Conservation (phyloP, 2,113 vertebrate genomes). For the Variabilichromis moorii region DNA sequence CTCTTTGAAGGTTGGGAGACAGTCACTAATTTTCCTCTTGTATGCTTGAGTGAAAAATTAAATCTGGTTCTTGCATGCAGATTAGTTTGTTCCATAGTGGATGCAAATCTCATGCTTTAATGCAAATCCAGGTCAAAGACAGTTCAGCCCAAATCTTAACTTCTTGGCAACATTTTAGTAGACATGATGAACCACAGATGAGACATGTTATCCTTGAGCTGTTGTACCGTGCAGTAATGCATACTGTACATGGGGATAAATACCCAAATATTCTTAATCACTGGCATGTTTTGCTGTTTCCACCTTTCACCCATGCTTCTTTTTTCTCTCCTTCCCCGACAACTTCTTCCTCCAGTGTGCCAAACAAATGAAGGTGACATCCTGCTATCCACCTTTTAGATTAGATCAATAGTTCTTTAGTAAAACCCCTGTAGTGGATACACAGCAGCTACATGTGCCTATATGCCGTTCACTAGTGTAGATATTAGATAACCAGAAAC, state of each 20-base stretch:
- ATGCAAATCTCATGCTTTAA: neutral
- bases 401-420: constrained; percentile 37
- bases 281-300: neutral
- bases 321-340: constrained; percentile 32
- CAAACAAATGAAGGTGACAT: constrained; percentile 58
- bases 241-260: neutral
- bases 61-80: neutral
- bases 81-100: neutral
- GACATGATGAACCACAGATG: neutral
- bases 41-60: neutral
- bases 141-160: neutral
- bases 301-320: constrained; percentile 24
- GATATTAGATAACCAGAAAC: constrained; percentile 9
- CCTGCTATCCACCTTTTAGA: constrained; percentile 37
- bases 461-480: constrained; percentile 9
- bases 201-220: neutral
- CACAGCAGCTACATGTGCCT: neutral
- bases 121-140: neutral
- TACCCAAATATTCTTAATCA: neutral
- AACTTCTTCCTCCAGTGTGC: constrained; percentile 46
- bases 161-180: neutral
- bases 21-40: neutral
- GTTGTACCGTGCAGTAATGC: neutral
- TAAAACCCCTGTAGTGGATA: neutral
- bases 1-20: neutral